phyloP scores from a whole-genome alignment of 2,888 invertebrate genomes.

The Pherbina coryleti region DNA sequence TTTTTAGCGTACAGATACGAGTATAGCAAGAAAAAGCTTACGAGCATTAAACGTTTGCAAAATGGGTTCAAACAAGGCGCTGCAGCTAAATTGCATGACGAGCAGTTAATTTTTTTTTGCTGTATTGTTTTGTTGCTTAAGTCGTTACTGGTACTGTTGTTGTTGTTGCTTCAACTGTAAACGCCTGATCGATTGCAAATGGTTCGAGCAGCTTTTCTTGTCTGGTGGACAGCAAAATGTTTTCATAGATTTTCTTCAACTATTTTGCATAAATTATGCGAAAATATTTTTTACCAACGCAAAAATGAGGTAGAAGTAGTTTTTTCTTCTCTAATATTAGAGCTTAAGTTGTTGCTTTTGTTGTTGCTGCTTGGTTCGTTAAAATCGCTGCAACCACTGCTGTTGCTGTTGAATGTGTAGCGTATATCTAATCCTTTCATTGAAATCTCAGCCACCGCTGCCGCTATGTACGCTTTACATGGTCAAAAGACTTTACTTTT shows the following conservation, averaged over 20 bases:
- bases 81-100: too few species aligned
- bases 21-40: too few species aligned
- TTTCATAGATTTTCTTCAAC: neutral
- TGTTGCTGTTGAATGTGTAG: neutral
- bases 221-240: too few species aligned
- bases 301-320: constrained; percentile 18
- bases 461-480: neutral
- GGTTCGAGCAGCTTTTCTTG: neutral
- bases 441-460: neutral
- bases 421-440: neutral
- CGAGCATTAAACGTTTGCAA: neutral
- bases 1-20: too few species aligned
- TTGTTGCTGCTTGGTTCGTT: neutral
- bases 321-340: neutral
- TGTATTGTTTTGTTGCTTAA: neutral
- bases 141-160: neutral
- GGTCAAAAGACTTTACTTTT: neutral
- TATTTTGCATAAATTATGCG: constrained; percentile 36
- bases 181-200: constrained; percentile 30
- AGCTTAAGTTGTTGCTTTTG: neutral
- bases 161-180: constrained; percentile 7
- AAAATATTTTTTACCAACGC: constrained; percentile 30
- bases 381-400: neutral
- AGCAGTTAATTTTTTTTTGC: neutral
- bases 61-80: neutral